Conservation (phyloP, 2,113 vertebrate species). For the Carlito syrichta region DNA sequence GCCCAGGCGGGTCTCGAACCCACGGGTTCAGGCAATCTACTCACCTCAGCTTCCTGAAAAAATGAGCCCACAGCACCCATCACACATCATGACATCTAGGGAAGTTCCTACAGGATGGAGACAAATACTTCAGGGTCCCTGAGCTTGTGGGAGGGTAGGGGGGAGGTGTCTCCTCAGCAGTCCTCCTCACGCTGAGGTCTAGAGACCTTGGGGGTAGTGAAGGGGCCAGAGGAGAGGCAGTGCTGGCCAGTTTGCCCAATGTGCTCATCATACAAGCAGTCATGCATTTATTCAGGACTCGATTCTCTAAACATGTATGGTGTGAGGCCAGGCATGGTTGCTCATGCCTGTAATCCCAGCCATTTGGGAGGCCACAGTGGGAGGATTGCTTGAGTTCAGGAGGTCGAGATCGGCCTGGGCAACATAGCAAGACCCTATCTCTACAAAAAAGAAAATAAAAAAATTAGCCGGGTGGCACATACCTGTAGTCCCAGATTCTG, state of each 20-base stretch:
- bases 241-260: fast-evolving
- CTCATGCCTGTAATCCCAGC: too few species aligned
- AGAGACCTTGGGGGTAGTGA: background rate
- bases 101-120: background rate
- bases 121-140: background rate
- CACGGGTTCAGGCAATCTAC: too few species aligned
- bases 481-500: too few species aligned
- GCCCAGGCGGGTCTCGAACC: too few species aligned
- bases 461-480: too few species aligned
- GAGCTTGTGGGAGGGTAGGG: background rate
- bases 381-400: too few species aligned
- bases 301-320: too few species aligned
- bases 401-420: too few species aligned
- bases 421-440: too few species aligned
- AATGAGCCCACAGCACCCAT: background rate
- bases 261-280: fast-evolving
- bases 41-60: background rate
- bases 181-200: background rate
- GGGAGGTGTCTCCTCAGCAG: background rate
- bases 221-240: background rate
- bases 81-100: background rate
- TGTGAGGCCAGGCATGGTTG: too few species aligned
- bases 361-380: too few species aligned
- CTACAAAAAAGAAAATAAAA: too few species aligned
- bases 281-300: fast-evolving